These are phyloP conservation scores for Cheirogaleus major DNA, from an alignment of 2,797 vertebrate species.

Conservation along the genomic window DNA sequence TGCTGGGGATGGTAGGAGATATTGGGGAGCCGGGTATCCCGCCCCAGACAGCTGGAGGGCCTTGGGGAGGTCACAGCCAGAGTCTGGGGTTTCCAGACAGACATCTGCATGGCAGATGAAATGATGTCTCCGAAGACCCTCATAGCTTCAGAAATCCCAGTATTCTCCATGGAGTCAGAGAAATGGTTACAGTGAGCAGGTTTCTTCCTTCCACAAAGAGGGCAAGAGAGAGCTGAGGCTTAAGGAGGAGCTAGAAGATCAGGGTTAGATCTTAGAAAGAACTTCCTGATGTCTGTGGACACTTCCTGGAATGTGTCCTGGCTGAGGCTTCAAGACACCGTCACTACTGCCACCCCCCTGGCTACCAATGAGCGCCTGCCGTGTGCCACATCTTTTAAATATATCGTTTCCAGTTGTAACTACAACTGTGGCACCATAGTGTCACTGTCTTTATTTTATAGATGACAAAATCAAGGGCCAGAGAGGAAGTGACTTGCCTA, in stretches of 20 bases:
- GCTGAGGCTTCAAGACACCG: background rate
- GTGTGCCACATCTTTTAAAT: rapidly evolving
- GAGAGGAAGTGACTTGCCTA: background rate
- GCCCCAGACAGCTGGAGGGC: background rate
- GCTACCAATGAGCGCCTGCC: background rate
- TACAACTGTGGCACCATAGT: rapidly evolving
- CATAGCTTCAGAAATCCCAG: background rate
- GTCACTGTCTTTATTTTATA: background rate
- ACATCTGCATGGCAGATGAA: background rate
- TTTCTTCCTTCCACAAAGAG: background rate
- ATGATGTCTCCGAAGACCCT: rapidly evolving
- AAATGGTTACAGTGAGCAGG: rapidly evolving
- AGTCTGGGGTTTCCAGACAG: background rate
- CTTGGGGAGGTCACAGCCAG: background rate
- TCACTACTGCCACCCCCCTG: rapidly evolving
- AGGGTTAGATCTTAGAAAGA: background rate
- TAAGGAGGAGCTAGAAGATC: background rate
- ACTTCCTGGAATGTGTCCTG: background rate
- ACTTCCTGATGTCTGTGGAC: background rate
- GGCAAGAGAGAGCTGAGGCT: background rate
- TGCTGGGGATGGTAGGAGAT: rapidly evolving
- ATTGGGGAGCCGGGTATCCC: background rate
- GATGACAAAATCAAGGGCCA: background rate
- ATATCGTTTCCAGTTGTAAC: rapidly evolving
- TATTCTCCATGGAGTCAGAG: background rate